These are phyloP conservation scores for Hirudinaria manillensis DNA, from an alignment of 2,888 invertebrate species.

Conservation along the genomic window DNA sequence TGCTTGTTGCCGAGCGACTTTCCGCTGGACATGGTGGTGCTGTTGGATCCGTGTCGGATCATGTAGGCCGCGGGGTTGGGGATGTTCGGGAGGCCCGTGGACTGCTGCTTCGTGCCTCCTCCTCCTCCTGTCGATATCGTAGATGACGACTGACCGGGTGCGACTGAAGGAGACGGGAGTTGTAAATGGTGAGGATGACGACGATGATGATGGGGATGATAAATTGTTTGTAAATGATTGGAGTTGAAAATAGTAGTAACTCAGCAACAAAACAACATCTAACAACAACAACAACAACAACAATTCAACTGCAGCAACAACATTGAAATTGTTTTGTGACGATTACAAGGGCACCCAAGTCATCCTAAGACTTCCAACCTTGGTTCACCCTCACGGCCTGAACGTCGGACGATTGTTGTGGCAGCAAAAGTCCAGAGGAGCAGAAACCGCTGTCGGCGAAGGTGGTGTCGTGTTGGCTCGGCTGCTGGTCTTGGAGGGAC, in stretches of 20 bases:
- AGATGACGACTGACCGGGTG: not conserved
- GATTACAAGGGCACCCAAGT: too few species aligned
- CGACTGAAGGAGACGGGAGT: not conserved
- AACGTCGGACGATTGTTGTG: not conserved
- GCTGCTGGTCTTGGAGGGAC: not conserved
- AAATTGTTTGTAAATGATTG: not conserved
- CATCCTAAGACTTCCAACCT: too few species aligned
- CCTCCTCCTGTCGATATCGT: constrained; percentile 3
- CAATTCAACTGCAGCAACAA: too few species aligned
- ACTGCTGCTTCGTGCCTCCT: not conserved
- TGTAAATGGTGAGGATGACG: not conserved
- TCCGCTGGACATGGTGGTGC: constrained; percentile 9
- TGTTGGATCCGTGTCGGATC: constrained; percentile 16
- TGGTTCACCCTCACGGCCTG: not conserved
- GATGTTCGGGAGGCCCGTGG: constrained; percentile 14
- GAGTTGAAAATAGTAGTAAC: too few species aligned
- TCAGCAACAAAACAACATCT: too few species aligned
- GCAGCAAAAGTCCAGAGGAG: not conserved
- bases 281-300: too few species aligned
- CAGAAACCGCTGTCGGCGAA: constrained; percentile 3
- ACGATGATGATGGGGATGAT: not conserved
- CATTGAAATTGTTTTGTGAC: too few species aligned
- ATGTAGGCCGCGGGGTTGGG: constrained; percentile 30
- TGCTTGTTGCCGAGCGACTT: not conserved
- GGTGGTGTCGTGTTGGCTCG: not conserved